Conservation (phyloP, 2,113 vertebrate species). For the Nothoprocta pentlandii region DNA sequence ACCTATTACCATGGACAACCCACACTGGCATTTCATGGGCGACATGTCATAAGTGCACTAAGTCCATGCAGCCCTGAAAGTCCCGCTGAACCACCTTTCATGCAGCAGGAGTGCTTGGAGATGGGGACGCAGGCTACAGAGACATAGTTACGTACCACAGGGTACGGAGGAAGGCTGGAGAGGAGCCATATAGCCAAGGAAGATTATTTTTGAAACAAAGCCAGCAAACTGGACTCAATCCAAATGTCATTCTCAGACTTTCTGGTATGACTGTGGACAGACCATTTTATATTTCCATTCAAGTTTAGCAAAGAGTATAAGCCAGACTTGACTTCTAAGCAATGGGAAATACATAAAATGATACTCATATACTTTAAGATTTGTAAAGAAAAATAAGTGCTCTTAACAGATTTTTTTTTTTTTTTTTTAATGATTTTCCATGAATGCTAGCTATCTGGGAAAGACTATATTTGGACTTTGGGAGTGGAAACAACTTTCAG, state of each 20-base stretch:
- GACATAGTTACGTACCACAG: background rate
- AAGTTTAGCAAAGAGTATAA: background rate
- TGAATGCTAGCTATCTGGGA: background rate
- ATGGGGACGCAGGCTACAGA: background rate
- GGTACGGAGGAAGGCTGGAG: background rate
- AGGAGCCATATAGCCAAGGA: background rate
- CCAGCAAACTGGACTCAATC: background rate
- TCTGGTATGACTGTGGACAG: background rate
- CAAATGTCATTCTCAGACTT: conserved; percentile 8
- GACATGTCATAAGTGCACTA: background rate
- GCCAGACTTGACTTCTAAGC: background rate
- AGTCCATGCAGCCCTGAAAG: background rate
- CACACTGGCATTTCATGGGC: no score
- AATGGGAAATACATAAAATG: background rate
- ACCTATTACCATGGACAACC: background rate
- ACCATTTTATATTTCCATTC: background rate
- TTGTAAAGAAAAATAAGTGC: background rate
- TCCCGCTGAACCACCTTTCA: background rate
- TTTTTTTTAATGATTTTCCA: background rate
- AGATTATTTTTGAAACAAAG: background rate
- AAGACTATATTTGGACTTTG: background rate
- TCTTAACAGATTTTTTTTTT: background rate
- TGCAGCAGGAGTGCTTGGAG: background rate
- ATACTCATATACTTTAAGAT: background rate
- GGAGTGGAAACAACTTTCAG: background rate